Evolutionary conservation across 2,797 vertebrate species (phyloP).

Genomic region (Betta splendens): DNA sequence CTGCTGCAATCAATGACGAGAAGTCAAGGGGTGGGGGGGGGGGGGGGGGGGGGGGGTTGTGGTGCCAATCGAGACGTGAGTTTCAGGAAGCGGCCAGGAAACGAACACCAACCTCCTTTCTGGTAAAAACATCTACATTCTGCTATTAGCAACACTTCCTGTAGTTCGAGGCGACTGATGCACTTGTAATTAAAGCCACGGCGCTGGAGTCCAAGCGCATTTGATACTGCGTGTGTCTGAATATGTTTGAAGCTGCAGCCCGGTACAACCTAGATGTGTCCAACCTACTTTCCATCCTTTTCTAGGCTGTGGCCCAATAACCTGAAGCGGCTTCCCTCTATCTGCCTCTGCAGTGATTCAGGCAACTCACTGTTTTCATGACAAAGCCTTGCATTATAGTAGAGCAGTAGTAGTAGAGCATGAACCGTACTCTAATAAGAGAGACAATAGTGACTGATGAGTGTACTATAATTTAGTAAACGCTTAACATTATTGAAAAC

Average conservation of each 20-base stretch:
- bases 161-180: too few species aligned
- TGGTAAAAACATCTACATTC: constrained; percentile 12
- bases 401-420: too few species aligned
- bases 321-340: constrained; percentile 20
- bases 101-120: neutral
- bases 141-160: too few species aligned
- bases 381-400: neutral
- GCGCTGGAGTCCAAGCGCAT: constrained; percentile 1
- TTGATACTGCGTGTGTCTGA: constrained; percentile 15
- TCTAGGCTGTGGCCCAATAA: constrained; percentile 44
- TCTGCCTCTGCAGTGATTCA: constrained; percentile 15
- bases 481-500: too few species aligned
- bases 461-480: too few species aligned
- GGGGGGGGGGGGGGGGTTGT: neutral
- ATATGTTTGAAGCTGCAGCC: constrained; percentile 26
- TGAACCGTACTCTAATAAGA: neutral
- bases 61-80: constrained; percentile 8
- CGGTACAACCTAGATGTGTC: constrained; percentile 40
- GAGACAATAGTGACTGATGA: too few species aligned
- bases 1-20: constrained; percentile 15
- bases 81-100: neutral
- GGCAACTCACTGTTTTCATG: constrained; percentile 1
- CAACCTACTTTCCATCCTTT: constrained; percentile 47
- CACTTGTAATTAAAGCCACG: constrained; percentile 6
- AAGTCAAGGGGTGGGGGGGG: neutral